Base-by-base conservation (phyloP, 2,797 vertebrate genomes). In the Caiman crocodilus region DNA sequence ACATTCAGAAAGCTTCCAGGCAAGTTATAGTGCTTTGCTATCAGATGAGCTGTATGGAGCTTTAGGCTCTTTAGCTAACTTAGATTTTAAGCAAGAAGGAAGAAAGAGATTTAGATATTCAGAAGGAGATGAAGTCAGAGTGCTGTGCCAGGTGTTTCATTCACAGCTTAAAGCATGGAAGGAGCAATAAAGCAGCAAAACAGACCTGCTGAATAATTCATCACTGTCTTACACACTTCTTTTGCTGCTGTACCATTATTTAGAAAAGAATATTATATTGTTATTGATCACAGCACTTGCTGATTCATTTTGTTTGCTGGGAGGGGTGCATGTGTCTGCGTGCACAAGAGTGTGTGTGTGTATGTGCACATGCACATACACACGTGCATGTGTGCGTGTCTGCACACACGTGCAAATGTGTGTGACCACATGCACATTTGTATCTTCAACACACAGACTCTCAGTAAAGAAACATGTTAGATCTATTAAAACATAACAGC, bases 211-310 rank as follows among this genome's bases (percentile, higher is more conserved):
- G 97, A 98, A 98, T 98, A 97, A 98, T 98, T 98, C 96, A 98
- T 98, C 89, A 89, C 86, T 89, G 89, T 94, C 97, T 97, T 93
- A 92, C 83, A 87, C 93, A 96, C 94, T 97, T 97, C 91, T 50
- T 50, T 50, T 76, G 90, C 93, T 96, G 94, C 96, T 90, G 61
- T 92, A 93, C 87, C 96, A 88, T 97, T 98, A 97, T 97, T 98
- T 98, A 97, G 95, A 96, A 94, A 96, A 95, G 93, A 97, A 97
- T 97, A 98, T 98, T 97, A 97, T 96, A 96, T 96, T 95, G 85
- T 97, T 98, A 98, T 98, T 98, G 98, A 98, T 98, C 98, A 96
- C 93, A 97, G 64, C 92, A 94, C 96, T 98, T 96, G 95, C 67
- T 95, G 97, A 98, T 97, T 97, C 78, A 56, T 98, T 98, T 98